Conservation (phyloP, 1,140 invertebrate species). For the Chironomus tepperi region DNA sequence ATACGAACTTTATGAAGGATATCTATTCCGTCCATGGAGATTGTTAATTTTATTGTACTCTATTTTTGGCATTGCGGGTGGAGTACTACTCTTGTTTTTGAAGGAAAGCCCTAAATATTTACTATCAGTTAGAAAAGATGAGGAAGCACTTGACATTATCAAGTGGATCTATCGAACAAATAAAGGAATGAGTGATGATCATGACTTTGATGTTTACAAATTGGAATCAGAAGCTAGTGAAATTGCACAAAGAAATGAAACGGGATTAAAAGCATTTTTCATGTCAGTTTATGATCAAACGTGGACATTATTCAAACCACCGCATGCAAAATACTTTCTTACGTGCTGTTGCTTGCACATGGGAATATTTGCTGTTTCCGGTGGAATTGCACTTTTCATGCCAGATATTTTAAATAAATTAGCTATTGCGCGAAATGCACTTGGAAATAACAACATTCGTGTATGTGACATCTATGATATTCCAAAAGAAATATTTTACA, state of each 20-base stretch:
- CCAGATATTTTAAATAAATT: constrained; percentile 4
- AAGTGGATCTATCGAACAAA: neutral
- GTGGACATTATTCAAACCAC: neutral
- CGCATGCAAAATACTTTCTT: neutral
- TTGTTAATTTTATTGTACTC: neutral
- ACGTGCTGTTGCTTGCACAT: constrained; percentile 1
- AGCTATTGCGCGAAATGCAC: neutral
- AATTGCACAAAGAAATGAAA: neutral
- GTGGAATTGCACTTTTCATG: neutral
- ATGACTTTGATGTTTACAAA: neutral
- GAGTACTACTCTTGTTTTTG: neutral
- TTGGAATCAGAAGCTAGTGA: neutral
- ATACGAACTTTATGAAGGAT: neutral
- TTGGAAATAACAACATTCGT: neutral
- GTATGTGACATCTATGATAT: neutral
- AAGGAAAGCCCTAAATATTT: neutral
- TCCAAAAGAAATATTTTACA: neutral
- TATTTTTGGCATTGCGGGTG: neutral
- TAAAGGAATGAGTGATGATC: neutral
- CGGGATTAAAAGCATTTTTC: neutral
- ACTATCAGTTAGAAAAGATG: neutral
- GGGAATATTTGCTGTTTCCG: neutral
- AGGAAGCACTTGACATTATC: neutral
- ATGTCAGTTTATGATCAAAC: neutral
- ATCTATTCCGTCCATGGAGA: constrained; percentile 4